Conservation (phyloP, 2,888 invertebrate genomes). For the Hoplodrina blanda region DNA sequence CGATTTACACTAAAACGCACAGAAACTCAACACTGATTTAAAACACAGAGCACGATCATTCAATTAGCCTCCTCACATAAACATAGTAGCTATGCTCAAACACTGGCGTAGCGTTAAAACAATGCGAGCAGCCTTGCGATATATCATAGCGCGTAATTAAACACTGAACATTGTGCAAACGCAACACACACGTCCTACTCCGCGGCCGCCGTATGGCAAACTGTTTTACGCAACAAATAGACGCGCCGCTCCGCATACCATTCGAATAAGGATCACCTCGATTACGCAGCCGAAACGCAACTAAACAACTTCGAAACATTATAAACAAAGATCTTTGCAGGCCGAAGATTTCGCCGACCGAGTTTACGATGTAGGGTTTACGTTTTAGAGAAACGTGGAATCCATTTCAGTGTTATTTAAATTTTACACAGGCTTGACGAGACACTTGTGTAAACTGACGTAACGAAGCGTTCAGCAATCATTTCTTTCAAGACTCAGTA, state of each 20-base stretch:
- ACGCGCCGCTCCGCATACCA: constrained; percentile 83
- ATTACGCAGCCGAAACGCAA: constrained; percentile 82
- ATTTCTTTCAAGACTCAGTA: constrained; percentile 8
- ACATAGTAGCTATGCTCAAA: constrained; percentile 75
- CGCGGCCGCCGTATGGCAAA: constrained; percentile 75
- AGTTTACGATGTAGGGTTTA: constrained; percentile 65
- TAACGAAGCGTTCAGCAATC: constrained; percentile 53
- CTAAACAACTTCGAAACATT: constrained; percentile 79
- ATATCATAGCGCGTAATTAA: constrained; percentile 78
- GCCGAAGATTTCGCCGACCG: constrained; percentile 73
- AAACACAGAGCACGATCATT: constrained; percentile 73
- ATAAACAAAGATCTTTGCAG: constrained; percentile 79
- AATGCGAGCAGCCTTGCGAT: constrained; percentile 77
- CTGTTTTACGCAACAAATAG: constrained; percentile 81
- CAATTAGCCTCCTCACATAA: constrained; percentile 75
- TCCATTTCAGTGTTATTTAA: constrained; percentile 54
- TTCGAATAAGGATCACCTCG: constrained; percentile 87
- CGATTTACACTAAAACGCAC: constrained; percentile 68
- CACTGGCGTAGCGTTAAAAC: constrained; percentile 75
- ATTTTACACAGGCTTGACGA: constrained; percentile 34
- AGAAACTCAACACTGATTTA: constrained; percentile 74
- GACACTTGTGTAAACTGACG: constrained; percentile 79
- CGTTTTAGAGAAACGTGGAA: constrained; percentile 67
- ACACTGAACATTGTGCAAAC: constrained; percentile 68
- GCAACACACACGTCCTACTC: constrained; percentile 74